Evolutionary conservation across 1,140 invertebrate species (phyloP).

Genomic region (Phocides pigmalion): DNA sequence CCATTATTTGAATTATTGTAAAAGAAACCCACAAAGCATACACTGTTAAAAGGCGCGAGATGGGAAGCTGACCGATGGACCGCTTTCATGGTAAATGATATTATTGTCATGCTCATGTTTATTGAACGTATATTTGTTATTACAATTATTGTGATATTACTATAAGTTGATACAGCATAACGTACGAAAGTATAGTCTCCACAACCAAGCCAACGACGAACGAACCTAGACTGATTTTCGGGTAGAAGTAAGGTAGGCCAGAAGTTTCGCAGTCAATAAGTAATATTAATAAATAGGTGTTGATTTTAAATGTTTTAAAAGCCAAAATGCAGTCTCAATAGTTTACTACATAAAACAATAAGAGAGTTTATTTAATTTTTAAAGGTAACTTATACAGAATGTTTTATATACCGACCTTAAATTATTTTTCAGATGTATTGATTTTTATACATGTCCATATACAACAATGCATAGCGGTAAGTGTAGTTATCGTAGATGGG

Average conservation of each 20-base stretch:
- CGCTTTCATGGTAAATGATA: slow-evolving; percentile 33
- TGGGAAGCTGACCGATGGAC: slow-evolving; percentile 14
- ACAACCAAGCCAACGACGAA: slow-evolving; percentile 66
- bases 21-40: slow-evolving; percentile 8
- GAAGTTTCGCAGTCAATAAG: slow-evolving; percentile 73
- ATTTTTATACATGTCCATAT: slow-evolving; percentile 83
- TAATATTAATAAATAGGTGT: slow-evolving; percentile 69
- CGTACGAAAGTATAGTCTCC: slow-evolving; percentile 50
- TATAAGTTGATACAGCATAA: slow-evolving; percentile 64
- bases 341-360: slow-evolving; percentile 73
- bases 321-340: slow-evolving; percentile 78
- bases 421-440: slow-evolving; percentile 83
- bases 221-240: slow-evolving; percentile 79
- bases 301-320: slow-evolving; percentile 73
- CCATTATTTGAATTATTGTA: neutral
- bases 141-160: slow-evolving; percentile 78
- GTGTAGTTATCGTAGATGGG: slow-evolving; percentile 80
- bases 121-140: slow-evolving; percentile 44
- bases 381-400: slow-evolving; percentile 79
- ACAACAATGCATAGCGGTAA: slow-evolving; percentile 80
- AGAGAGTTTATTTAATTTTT: slow-evolving; percentile 83
- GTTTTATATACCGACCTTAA: slow-evolving; percentile 80
- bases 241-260: slow-evolving; percentile 78
- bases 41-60: slow-evolving; percentile 15
- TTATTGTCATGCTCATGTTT: slow-evolving; percentile 43